Conservation (phyloP, 2,888 invertebrate species). For the Melinaea marsaeus region DNA sequence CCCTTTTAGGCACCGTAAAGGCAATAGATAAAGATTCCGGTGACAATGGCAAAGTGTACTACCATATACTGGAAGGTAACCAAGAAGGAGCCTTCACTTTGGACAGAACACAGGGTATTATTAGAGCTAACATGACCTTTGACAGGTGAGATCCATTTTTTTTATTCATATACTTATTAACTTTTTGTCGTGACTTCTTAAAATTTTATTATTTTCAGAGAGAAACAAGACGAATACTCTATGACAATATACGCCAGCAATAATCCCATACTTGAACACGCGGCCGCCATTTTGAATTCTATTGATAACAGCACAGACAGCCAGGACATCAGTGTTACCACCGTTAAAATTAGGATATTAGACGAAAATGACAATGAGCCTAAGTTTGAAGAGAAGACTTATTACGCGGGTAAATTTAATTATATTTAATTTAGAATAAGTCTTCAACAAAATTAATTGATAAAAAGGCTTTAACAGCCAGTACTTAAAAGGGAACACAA, state of each 20-base stretch:
- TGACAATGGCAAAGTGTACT: slow-evolving; percentile 88
- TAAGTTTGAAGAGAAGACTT: slow-evolving; percentile 79
- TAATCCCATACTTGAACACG: slow-evolving; percentile 83
- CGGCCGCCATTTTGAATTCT: slow-evolving; percentile 59
- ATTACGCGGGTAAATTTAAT: slow-evolving; percentile 78
- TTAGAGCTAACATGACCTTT: slow-evolving; percentile 87
- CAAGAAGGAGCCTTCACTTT: slow-evolving; percentile 86
- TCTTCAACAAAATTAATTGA: neutral
- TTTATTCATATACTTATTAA: neutral
- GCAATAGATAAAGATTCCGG: slow-evolving; percentile 88
- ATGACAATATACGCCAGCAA: slow-evolving; percentile 90
- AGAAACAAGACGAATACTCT: slow-evolving; percentile 84
- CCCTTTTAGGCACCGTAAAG: slow-evolving; percentile 78
- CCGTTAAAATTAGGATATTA: slow-evolving; percentile 83
- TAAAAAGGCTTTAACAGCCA: too few species aligned
- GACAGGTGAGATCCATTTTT: slow-evolving; percentile 75
- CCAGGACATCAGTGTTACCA: slow-evolving; percentile 82
- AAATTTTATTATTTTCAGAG: slow-evolving; percentile 66
- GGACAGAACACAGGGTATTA: slow-evolving; percentile 87
- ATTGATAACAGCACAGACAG: slow-evolving; percentile 59
- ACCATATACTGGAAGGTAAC: slow-evolving; percentile 88
- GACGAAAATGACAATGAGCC: slow-evolving; percentile 94
- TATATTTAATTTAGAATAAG: slow-evolving; percentile 1
- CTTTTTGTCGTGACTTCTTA: too few species aligned
- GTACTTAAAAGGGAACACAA: too few species aligned